A percentile compares a stretch with the other conserved stretches of the same genome.
phyloP scores from a whole-genome alignment of 37 sponge, comb jelly and placozoan genomes.

The Aphrocallistes beatrix region DNA sequence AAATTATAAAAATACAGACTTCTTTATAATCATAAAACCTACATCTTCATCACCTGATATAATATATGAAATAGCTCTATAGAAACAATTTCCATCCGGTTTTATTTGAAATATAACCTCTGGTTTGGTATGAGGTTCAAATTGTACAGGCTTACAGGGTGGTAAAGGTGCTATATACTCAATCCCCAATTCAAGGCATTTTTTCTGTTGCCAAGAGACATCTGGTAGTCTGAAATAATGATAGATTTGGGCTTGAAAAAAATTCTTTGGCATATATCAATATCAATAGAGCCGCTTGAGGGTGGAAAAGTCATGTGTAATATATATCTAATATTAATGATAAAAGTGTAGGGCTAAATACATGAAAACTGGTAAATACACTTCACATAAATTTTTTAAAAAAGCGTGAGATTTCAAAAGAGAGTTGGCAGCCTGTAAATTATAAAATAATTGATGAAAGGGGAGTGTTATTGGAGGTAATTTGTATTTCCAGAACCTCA shows the following conservation, averaged over 20 bases:
- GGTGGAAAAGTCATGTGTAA: not conserved
- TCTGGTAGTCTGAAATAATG: not conserved
- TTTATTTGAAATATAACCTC: constrained; percentile 2
- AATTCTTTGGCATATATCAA: not conserved
- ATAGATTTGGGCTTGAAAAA: no score
- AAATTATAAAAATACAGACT: no score
- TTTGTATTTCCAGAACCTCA: no score
- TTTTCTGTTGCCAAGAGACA: not conserved
- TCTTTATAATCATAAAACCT: not conserved
- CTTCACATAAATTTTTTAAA: no score
- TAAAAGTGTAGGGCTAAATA: no score
- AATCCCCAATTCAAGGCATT: not conserved
- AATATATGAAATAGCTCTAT: constrained; percentile 3
- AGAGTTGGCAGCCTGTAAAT: no score
- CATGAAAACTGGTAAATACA: no score
- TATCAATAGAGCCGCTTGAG: not conserved
- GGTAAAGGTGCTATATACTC: not conserved
- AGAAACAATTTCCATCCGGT: constrained; percentile 18
- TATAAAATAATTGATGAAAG: no score
- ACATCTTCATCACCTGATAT: constrained; percentile 14
- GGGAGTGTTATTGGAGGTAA: no score
- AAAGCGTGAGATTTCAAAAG: no score
- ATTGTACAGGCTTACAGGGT: not conserved
- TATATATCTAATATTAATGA: not conserved
- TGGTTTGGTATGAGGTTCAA: not conserved